Percentiles rank a stretch among this genome's conserved stretches.
Evolutionary conservation across 2,888 invertebrate genomes (phyloP).

Genomic region (Margaritifera margaritifera): DNA sequence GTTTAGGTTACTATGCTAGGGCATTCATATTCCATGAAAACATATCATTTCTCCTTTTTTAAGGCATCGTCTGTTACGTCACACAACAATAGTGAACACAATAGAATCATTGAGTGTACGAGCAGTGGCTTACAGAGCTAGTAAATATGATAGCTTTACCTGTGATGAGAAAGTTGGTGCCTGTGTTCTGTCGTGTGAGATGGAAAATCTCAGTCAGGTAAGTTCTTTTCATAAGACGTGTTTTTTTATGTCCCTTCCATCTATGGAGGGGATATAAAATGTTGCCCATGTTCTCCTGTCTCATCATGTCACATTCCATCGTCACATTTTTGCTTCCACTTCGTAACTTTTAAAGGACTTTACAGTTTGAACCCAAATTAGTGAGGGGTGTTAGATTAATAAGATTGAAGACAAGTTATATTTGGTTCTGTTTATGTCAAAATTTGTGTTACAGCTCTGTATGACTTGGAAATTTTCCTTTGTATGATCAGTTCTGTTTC

Average conservation of each 20-base stretch:
- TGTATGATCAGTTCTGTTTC: no score
- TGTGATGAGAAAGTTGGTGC: slow-evolving; percentile 40
- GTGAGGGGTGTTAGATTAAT: no score
- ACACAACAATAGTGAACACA: slow-evolving; percentile 64
- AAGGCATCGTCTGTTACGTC: slow-evolving; percentile 69
- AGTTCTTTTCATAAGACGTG: background rate
- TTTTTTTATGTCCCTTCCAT: background rate
- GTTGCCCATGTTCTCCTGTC: background rate
- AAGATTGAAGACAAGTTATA: no score
- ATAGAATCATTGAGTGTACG: slow-evolving; percentile 65
- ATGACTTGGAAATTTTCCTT: no score
- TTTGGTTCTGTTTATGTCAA: no score
- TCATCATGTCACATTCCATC: no score
- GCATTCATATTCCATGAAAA: no score
- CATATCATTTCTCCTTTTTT: slow-evolving; percentile 5
- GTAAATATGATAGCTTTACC: slow-evolving; percentile 41
- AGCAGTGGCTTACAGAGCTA: slow-evolving; percentile 56
- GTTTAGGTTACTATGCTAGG: no score
- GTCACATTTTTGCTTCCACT: no score
- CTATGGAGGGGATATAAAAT: background rate
- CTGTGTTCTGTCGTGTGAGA: slow-evolving; percentile 67
- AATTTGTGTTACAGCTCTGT: no score
- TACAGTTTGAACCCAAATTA: no score
- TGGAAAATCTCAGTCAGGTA: slow-evolving; percentile 71
- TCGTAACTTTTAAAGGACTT: no score